Base-by-base conservation (phyloP, 2,888 invertebrate species). In the Euplagia quadripunctaria region DNA sequence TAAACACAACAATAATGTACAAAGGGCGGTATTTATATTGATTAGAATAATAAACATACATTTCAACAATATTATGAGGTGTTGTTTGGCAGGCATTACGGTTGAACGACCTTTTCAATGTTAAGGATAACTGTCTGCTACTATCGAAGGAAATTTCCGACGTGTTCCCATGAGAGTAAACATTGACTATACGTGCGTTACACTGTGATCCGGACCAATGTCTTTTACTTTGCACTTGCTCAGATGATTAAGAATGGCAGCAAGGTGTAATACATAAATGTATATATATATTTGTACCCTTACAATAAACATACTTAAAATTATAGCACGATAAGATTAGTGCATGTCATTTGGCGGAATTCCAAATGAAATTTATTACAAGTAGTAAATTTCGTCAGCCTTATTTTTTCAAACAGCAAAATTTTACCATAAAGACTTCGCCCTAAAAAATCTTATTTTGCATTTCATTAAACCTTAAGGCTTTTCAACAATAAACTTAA, bases 401-500 rank as follows among this genome's bases (percentile, higher is more conserved):
- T 8, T 20, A 11, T 11, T 61, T 61, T 61, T 61, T 61, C 5
- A 61, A 61, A 61, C 5, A 5, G 5, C 5, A 31, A 14, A 20
- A 61, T 7, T 31, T 31, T 17, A 17, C 51, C 12, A 41, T 9
- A 61, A 63, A 69, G 61, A 49, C 58, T 46, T 11, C 55, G 8
- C 46, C 49, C 11, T 9, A 64, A 2, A 58, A 64, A 64, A 64
- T 51, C 31, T 17, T 31, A 43, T 49, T 69, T 70, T 63, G n/a
- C 41, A 70, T 70, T 64, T 63, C 61, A 71, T 71, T 58, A 71
- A 71, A 43, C 41, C 46, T n/a, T 49, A 41, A 43, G 49, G 55
- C 17, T 64, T 17, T 43, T 43, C 17, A 66, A 41, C 49, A 61
- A 42, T 31, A 52, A 64, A 64, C n/a, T 17, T 52, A 52, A 68